These are phyloP conservation scores for Microplitis deprimator DNA, from an alignment of 2,888 invertebrate species.

Conservation along the genomic window DNA sequence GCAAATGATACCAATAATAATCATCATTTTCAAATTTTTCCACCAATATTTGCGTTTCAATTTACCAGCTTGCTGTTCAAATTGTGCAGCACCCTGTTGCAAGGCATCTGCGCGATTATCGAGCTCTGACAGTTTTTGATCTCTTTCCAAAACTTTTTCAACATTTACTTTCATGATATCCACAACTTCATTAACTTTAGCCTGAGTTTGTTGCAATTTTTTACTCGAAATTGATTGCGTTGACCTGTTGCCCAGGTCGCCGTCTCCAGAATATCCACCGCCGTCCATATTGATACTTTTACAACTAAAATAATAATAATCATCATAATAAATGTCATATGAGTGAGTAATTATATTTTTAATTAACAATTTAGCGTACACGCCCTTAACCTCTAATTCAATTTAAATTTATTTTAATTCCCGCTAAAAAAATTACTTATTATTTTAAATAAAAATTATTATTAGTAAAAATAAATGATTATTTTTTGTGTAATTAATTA, in stretches of 20 bases:
- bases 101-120: conserved; percentile 96
- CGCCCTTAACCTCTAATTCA: background rate
- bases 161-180: conserved; percentile 97
- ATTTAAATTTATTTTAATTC: background rate
- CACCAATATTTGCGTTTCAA: conserved; percentile 98
- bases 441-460: background rate
- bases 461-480: background rate
- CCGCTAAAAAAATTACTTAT: background rate
- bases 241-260: conserved; percentile 86
- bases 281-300: conserved; percentile 62
- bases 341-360: background rate
- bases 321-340: background rate
- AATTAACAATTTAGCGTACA: background rate
- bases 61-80: conserved; percentile 97
- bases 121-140: conserved; percentile 94
- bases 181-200: conserved; percentile 90
- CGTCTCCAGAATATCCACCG: conserved; percentile 75
- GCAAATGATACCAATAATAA: conserved; percentile 89
- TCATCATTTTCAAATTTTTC: conserved; percentile 98
- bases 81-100: conserved; percentile 95
- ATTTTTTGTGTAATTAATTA: too few relatives aligned
- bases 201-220: conserved; percentile 86
- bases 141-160: conserved; percentile 95
- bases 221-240: conserved; percentile 86
- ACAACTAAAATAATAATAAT: conserved; percentile 1